Percentiles rank a stretch among this genome's conserved stretches.
phyloP scores from a whole-genome alignment of 2,113 vertebrate species.

The Bambusicola thoracicus region DNA sequence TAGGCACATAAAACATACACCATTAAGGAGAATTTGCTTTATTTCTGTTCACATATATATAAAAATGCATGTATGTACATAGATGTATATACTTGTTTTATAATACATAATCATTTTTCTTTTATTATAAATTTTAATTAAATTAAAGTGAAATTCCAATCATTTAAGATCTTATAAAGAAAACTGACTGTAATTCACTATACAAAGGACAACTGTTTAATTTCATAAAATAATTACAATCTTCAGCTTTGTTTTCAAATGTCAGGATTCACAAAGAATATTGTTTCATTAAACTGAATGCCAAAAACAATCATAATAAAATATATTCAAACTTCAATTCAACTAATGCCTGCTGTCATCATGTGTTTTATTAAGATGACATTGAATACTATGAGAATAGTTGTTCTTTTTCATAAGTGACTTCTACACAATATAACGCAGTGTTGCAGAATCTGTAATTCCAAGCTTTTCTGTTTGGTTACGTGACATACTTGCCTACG shows the following conservation, averaged over 20 bases:
- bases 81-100: not conserved
- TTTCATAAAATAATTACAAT: not conserved
- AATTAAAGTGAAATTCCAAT: not conserved
- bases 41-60: not conserved
- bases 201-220: not conserved
- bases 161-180: not conserved
- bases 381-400: not conserved
- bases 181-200: not conserved
- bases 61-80: not conserved
- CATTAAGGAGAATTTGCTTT: not conserved
- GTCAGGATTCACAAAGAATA: not conserved
- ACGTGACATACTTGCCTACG: not conserved
- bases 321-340: not conserved
- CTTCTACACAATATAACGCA: not conserved
- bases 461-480: slow-evolving; percentile 28
- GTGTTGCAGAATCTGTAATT: slow-evolving; percentile 7
- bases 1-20: not conserved
- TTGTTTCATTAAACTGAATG: not conserved
- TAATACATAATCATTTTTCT: not conserved
- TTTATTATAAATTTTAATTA: not conserved
- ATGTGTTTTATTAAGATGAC: not conserved
- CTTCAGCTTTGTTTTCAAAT: not conserved
- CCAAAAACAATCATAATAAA: not conserved
- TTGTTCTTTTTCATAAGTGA: slow-evolving; percentile 2
- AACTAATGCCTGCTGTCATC: not conserved